Conservation (phyloP, 2,888 invertebrate species). For the Oscheius sp. region DNA sequence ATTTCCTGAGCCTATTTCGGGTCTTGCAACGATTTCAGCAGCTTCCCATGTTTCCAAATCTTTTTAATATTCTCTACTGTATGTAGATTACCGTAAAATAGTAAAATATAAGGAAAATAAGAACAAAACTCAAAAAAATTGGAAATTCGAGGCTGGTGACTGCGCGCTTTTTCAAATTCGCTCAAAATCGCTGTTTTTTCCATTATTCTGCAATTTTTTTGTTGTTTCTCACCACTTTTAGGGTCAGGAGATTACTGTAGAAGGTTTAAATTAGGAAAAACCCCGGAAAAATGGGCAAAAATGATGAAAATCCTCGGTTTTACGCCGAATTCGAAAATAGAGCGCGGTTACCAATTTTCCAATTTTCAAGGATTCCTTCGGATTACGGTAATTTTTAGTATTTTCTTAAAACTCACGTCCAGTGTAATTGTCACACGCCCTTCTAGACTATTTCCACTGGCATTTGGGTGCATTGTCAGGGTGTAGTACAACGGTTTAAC, state of each 20-base stretch:
- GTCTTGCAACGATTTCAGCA: too few relatives aligned
- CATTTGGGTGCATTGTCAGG: conserved; percentile 60
- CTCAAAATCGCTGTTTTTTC: too few relatives aligned
- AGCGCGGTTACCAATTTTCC: too few relatives aligned
- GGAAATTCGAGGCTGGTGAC: too few relatives aligned
- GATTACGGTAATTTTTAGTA: neutral
- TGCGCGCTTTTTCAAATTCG: too few relatives aligned
- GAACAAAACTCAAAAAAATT: too few relatives aligned
- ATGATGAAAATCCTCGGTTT: neutral
- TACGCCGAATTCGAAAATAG: neutral
- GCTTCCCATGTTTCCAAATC: too few relatives aligned
- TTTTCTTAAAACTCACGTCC: conserved; percentile 3
- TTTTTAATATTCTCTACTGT: too few relatives aligned
- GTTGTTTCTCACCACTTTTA: neutral
- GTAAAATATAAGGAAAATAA: too few relatives aligned
- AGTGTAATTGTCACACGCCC: conserved; percentile 54
- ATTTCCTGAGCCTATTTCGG: too few relatives aligned
- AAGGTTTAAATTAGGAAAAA: neutral
- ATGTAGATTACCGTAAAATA: too few relatives aligned
- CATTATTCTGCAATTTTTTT: neutral
- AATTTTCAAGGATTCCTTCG: neutral
- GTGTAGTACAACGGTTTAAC: conserved; percentile 68
- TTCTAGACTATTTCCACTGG: conserved; percentile 41
- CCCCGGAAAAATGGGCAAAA: too few relatives aligned
- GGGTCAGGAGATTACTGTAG: neutral